Evolutionary conservation across 2,888 invertebrate genomes (phyloP), one percentile per base, ranked within the genome.

Genomic region (Pegoplata infirma): DNA sequence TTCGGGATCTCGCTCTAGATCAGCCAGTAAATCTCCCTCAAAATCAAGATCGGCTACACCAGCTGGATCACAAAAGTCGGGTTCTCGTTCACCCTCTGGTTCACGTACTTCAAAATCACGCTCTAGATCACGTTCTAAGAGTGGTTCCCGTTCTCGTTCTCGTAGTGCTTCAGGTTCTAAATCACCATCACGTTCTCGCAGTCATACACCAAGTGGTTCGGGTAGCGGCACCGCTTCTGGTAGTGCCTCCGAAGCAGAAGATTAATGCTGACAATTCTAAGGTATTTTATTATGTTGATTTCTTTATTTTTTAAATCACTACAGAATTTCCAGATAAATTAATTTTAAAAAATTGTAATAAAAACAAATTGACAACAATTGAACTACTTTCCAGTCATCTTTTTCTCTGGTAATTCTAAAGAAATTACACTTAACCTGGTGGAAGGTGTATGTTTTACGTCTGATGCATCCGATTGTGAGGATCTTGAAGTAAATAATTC

Each of bases 181-280:
- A 5, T 83, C 83, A 4, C 68, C 82, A 28, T 83, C 84, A 6
- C 80, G 80, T 19, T 87, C 87, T 5, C 80, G 80, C 5, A 86
- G 84, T 77, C 86, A 83, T 0, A 83, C 87, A 2, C 84, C 83
- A 3, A 86, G 85, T 28, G 85, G 86, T 3, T 86, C 86, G 3
- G 85, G 61, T 21, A 68, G 68, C 5, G 86, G 85, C 55, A n/a
- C 36, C 3, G 36, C 36, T 3, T 40, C 89, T 14, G 88, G 85
- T n/a, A 89, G 88, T 59, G 88, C 90, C 3, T 90, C 91, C 0
- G 89, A 85, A 67, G 79, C 14, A 6, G 81, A 81, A 51, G 80
- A 81, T 28, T 82, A 80, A 66, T 3, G 7, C 1, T 6, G 7
- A 16, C 17, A 25, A 40, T 21, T 16, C n/a, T 23, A 58, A 44